Percentiles rank a stretch among this genome's conserved stretches.
These are phyloP conservation scores for Rhyzopertha dominica DNA, from an alignment of 1,140 invertebrate genomes.

Conservation along the genomic window DNA sequence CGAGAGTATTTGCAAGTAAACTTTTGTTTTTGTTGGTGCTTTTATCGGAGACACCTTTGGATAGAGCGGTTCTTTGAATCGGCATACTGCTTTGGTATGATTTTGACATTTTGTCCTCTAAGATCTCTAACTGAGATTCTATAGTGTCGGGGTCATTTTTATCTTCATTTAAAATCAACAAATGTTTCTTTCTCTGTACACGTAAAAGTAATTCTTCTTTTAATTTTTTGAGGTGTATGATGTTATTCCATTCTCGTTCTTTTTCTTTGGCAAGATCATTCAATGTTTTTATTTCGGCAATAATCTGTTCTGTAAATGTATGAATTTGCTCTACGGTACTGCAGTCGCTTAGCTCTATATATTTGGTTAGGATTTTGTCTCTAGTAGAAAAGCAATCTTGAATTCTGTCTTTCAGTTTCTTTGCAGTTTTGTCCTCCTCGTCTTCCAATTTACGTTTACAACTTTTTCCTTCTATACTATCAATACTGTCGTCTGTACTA, in stretches of 20 bases:
- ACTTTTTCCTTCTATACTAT: slow-evolving; percentile 6
- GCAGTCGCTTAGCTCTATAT: slow-evolving; percentile 53
- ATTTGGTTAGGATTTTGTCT: slow-evolving; percentile 56
- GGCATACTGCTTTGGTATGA: no score
- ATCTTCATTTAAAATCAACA: slow-evolving; percentile 43
- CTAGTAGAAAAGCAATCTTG: slow-evolving; percentile 52
- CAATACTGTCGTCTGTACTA: not conserved
- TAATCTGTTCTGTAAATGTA: slow-evolving; percentile 53
- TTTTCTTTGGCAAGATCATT: slow-evolving; percentile 65
- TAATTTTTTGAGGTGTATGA: slow-evolving; percentile 70
- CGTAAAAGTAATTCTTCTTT: slow-evolving; percentile 73
- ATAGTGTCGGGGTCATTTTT: slow-evolving; percentile 20
- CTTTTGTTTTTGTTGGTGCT: no score
- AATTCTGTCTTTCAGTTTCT: slow-evolving; percentile 51
- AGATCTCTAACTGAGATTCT: no score
- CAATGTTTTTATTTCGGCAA: slow-evolving; percentile 60
- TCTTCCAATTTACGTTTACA: slow-evolving; percentile 31
- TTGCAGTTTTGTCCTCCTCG: slow-evolving; percentile 43
- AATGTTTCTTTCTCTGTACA: slow-evolving; percentile 60
- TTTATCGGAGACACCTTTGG: no score
- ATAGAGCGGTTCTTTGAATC: not conserved
- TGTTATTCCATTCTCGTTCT: slow-evolving; percentile 79
- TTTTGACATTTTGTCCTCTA: no score
- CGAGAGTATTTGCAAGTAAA: no score
- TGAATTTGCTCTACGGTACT: slow-evolving; percentile 56